Evolutionary conservation across 2,888 invertebrate genomes (phyloP).

Genomic region (Petrolisthes manimaculis): DNA sequence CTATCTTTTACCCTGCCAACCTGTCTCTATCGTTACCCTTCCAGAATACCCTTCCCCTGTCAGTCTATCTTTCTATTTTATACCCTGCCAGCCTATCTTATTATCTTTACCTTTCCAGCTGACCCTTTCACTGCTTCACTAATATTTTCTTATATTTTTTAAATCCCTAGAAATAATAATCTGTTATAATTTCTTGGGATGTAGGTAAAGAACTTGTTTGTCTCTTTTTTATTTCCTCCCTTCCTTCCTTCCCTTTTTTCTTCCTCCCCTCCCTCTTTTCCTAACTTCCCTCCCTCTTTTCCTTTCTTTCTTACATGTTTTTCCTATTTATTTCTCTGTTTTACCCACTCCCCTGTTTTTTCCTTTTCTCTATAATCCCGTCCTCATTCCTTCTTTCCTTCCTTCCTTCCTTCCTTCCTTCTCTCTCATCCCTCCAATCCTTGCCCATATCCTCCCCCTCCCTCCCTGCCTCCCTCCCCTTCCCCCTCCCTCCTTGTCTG

Average conservation of each 20-base stretch:
- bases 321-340: slow-evolving; percentile 11
- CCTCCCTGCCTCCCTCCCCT: neutral
- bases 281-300: neutral
- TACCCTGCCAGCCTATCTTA: neutral
- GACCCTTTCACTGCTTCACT: neutral
- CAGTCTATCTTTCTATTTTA: neutral
- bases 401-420: neutral
- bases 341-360: neutral
- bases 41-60: neutral
- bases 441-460: neutral
- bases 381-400: neutral
- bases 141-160: too few species aligned
- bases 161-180: too few species aligned
- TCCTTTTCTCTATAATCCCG: neutral
- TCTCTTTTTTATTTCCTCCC: neutral
- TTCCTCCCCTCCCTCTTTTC: neutral
- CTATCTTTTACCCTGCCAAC: too few species aligned
- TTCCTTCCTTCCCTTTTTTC: neutral
- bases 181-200: too few species aligned
- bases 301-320: neutral
- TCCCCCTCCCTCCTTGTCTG: slow-evolving; percentile 12
- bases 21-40: neutral
- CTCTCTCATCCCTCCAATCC: neutral
- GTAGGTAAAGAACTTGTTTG: neutral
- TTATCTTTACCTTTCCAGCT: neutral